These are phyloP conservation scores for Lepilemur ruficaudatus DNA, from an alignment of 2,797 vertebrate genomes.

Conservation along the genomic window DNA sequence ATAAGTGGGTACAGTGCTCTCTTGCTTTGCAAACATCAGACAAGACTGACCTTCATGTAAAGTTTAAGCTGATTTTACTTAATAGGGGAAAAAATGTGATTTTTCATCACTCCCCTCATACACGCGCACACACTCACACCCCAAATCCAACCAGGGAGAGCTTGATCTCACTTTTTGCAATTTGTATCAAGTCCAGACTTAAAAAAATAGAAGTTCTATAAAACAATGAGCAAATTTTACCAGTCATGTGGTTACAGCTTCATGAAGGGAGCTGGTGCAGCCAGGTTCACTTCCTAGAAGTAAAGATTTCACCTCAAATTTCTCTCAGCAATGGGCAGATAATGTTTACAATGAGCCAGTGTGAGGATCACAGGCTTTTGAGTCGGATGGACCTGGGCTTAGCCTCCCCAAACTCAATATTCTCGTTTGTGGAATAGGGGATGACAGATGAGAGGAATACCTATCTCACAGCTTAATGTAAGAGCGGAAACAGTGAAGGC, in stretches of 20 bases:
- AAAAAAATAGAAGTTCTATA: background rate
- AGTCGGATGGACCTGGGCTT: background rate
- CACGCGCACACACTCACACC: background rate
- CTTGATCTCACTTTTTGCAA: background rate
- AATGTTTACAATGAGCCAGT: background rate
- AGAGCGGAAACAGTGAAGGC: background rate
- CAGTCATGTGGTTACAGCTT: background rate
- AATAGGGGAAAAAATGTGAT: background rate
- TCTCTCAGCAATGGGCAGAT: background rate
- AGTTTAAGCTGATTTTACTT: background rate
- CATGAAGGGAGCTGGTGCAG: background rate
- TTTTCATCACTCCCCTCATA: background rate
- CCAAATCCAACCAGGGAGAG: background rate
- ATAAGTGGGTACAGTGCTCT: background rate
- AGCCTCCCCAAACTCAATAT: background rate
- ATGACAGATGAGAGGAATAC: background rate
- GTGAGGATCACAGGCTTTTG: accelerated
- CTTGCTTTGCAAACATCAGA: background rate
- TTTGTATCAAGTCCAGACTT: background rate
- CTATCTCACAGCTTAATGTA: background rate
- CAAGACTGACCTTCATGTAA: background rate
- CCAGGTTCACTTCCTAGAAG: background rate
- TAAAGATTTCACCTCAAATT: background rate
- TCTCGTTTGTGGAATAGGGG: background rate
- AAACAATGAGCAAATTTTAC: background rate